These are phyloP conservation scores for Merops nubicus DNA, from an alignment of 2,113 vertebrate genomes.

Conservation along the genomic window DNA sequence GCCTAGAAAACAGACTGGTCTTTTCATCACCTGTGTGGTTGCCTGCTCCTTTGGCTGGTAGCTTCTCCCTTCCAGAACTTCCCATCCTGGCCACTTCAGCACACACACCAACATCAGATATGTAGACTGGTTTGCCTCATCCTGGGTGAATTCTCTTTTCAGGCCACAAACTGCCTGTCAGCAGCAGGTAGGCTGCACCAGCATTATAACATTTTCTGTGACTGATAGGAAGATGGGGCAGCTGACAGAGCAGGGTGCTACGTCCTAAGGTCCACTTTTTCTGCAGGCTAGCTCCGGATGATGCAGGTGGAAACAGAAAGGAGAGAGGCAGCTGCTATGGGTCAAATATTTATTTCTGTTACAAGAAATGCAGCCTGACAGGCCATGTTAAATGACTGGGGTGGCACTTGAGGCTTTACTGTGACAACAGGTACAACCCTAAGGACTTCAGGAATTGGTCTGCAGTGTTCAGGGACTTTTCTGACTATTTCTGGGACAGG, in stretches of 20 bases:
- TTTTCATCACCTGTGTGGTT: conserved; percentile 19
- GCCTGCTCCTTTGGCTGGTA: neutral
- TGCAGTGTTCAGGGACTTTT: neutral
- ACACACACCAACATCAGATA: neutral
- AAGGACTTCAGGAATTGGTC: neutral
- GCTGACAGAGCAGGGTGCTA: neutral
- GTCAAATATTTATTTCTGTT: neutral
- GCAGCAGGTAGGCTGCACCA: neutral
- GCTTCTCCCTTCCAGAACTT: neutral
- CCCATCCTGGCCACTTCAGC: neutral
- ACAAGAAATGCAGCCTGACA: neutral
- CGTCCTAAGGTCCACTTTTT: neutral
- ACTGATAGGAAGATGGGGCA: neutral
- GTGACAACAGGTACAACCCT: neutral
- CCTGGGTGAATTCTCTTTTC: neutral
- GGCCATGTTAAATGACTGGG: neutral
- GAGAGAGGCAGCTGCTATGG: neutral
- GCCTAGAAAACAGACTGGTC: conserved; percentile 8
- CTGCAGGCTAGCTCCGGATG: neutral
- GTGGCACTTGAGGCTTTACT: neutral
- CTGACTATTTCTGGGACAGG: neutral
- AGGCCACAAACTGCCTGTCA: neutral
- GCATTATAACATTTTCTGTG: neutral
- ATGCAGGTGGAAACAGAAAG: neutral
- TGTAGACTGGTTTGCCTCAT: neutral